phyloP scores from a whole-genome alignment of 2,113 vertebrate species.

The Gymnorhina tibicen region DNA sequence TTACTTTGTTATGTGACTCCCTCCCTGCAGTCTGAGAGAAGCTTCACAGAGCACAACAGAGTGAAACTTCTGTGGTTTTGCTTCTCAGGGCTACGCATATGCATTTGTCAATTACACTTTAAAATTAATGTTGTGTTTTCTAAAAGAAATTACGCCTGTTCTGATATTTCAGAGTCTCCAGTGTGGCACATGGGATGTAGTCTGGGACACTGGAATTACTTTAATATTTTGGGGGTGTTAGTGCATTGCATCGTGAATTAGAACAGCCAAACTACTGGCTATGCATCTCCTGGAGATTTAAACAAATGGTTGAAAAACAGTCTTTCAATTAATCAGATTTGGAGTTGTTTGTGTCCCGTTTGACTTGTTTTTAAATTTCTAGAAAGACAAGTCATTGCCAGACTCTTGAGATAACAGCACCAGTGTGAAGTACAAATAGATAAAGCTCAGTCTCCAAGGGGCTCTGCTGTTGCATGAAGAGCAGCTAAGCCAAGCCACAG shows the following conservation, averaged over 20 bases:
- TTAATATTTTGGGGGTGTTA: neutral
- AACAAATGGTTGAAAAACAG: neutral
- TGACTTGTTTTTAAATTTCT: neutral
- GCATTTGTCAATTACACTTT: neutral
- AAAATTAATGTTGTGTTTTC: neutral
- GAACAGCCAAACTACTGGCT: neutral
- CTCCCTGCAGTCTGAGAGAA: neutral
- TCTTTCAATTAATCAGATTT: neutral
- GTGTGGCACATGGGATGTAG: neutral
- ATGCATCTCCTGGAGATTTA: neutral
- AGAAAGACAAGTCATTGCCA: neutral
- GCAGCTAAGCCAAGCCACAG: neutral
- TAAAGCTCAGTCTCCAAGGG: neutral
- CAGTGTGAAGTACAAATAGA: neutral
- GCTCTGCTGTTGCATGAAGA: neutral
- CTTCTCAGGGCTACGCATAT: neutral
- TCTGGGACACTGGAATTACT: neutral
- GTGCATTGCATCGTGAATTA: rapidly evolving
- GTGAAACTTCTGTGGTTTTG: neutral
- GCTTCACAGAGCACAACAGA: neutral
- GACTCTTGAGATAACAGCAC: neutral
- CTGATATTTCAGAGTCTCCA: neutral
- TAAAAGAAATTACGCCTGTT: neutral
- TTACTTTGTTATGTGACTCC: neutral
- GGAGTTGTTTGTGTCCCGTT: neutral